phyloP scores from a whole-genome alignment of 2,113 vertebrate genomes.

The Halichoerus grypus region DNA sequence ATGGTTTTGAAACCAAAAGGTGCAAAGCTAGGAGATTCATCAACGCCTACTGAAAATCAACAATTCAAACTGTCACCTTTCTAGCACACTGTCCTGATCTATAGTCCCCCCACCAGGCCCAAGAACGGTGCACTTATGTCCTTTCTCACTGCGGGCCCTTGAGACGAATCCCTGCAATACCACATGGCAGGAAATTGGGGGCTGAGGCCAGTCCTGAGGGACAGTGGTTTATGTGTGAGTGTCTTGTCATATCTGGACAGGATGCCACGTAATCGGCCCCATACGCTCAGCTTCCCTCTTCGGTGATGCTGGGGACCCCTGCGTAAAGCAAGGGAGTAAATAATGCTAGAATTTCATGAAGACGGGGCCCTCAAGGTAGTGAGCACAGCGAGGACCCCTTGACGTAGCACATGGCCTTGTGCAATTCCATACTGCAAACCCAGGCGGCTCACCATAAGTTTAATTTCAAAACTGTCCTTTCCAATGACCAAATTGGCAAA shows the following conservation, averaged over 20 bases:
- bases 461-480: slow-evolving; percentile 55
- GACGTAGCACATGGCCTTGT: background rate
- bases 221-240: background rate
- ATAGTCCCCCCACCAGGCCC: background rate
- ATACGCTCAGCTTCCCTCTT: background rate
- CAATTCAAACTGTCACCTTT: background rate
- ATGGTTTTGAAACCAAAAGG: slow-evolving; percentile 75
- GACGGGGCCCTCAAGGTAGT: background rate
- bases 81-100: background rate
- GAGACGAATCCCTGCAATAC: background rate
- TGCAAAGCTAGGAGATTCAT: slow-evolving; percentile 50
- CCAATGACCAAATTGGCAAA: slow-evolving; percentile 9
- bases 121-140: background rate
- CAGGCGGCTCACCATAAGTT: background rate
- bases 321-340: background rate
- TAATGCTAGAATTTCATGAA: background rate
- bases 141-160: background rate
- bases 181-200: background rate
- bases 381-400: background rate
- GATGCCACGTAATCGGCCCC: background rate
- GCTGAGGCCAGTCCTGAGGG: background rate
- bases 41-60: background rate
- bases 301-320: background rate
- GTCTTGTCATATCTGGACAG: slow-evolving; percentile 46
- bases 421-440: slow-evolving; percentile 22